Evolutionary conservation across 2,888 invertebrate species (phyloP), one percentile per base, ranked within the genome.

Genomic region (Megalurothrips usitatus): DNA sequence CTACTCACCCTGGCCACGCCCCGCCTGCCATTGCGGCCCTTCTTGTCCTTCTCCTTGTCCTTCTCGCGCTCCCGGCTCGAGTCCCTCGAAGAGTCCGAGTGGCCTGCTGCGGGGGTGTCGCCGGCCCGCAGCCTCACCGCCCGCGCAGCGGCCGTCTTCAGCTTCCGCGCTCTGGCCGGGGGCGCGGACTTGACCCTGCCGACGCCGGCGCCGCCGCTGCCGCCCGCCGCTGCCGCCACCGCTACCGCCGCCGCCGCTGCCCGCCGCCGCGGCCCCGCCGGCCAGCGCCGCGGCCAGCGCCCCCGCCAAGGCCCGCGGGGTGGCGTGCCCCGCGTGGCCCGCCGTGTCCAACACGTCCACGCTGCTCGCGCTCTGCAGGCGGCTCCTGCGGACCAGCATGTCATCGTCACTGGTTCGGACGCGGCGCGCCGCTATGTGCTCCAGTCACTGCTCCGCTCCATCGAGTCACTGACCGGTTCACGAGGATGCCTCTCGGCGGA

Each of bases 261-360:
- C 58, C 58, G 58, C 19, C 11, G 14, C 58, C n/a, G 58, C 14
- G n/a, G 14, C 58, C 14, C 58, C 58, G 58, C 58, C 58, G 58
- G 58, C 58, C 14, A 26, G 26, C 23, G 68, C 68, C 10, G 68
- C 68, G 0, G 68, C 26, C 23, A 26, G 26, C 1, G 68, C 68
- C 23, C 68, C 68, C 9, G 68, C 68, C 68, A 75, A 11, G 8
- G 68, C 68, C 11, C 68, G 68, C 26, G 68, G 68, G 23, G 68
- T 23, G 23, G 68, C 26, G 68, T 75, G 34, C 6, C 34, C 34
- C 34, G 68, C 26, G 68, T 75, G 34, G 2, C 34, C 34, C 34
- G 34, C 68, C 68, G 68, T 26, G 68, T 75, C 68, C 68, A 75
- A 26, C 68, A 75, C 68, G 68, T 75, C 68, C 68, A 75, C 68